Conservation (phyloP, 1,140 invertebrate species). For the Vanessa atalanta region DNA sequence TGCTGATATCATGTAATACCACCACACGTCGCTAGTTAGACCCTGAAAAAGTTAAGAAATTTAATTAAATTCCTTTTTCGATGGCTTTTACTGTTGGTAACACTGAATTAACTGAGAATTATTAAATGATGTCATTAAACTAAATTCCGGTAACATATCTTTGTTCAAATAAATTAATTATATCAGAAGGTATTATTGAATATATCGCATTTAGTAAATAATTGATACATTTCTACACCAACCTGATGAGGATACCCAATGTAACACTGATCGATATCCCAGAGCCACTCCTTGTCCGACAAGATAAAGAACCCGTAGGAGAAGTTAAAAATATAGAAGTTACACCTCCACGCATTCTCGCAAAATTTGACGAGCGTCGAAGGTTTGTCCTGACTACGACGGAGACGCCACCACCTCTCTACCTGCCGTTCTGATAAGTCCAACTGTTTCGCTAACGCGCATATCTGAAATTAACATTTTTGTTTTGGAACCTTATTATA, state of each 20-base stretch:
- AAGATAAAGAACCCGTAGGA: constrained; percentile 90
- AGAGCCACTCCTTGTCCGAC: constrained; percentile 97
- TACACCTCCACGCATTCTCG: constrained; percentile 94
- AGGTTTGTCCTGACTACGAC: constrained; percentile 91
- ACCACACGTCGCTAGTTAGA: constrained; percentile 89
- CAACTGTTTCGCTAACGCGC: constrained; percentile 90
- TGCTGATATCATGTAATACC: constrained; percentile 98
- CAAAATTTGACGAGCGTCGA: constrained; percentile 95
- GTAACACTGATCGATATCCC: constrained; percentile 96
- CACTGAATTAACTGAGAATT: no score
- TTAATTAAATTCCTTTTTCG: neutral
- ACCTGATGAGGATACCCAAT: constrained; percentile 88
- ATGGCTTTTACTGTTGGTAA: no score
- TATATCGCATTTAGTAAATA: neutral
- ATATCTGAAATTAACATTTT: constrained; percentile 64
- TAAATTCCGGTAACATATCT: no score
- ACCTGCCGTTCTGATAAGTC: constrained; percentile 93
- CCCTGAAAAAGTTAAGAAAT: constrained; percentile 78
- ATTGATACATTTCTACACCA: constrained; percentile 15
- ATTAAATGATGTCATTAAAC: no score
- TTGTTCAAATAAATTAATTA: neutral
- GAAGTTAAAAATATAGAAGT: constrained; percentile 93
- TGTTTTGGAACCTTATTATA: neutral
- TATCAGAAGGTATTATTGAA: neutral
- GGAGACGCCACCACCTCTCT: constrained; percentile 93